Evolutionary conservation across 2,797 vertebrate genomes (phyloP), one percentile per base, ranked within the genome.

Genomic region (Anisognathus igniventris): DNA sequence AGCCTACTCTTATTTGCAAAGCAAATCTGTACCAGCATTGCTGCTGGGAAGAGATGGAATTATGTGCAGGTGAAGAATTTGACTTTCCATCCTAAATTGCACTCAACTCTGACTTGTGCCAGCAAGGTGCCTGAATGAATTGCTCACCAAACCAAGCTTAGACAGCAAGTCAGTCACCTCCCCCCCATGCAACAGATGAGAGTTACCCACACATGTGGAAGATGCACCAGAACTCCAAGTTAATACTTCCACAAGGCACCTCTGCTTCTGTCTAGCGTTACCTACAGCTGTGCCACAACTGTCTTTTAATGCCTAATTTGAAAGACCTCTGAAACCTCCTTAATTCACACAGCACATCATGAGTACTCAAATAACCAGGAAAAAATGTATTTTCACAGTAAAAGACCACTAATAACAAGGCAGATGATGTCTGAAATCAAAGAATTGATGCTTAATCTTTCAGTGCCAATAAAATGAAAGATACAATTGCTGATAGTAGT

Each of bases 1-100:
- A 87, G 78, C 42, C 62, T 25, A 25, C 39, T 71, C 9, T 28
- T 73, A 86, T 82, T 93, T 94, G 86, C 54, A 93, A 96, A 77
- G 75, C 84, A 94, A 91, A 96, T 90, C 58, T 48, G n/a, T 35
- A 73, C 42, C 81, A 54, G 40, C 1, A 0, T 10, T 40, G 57
- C 64, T 73, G n/a, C 61, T 81, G 51, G 68, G 35, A 66, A 94
- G 61, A 79, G 40, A 2, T 5, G 70, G 42, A 81, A 84, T 40
- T 30, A 12, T 1, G 12, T 21, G 33, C 80, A 85, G 86, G 86
- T 87, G 84, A 93, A 87, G 75, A 89, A 90, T 89, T 68, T 68
- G 48, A 86, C 67, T 91, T 70, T 70, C 57, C 67, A 67, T 31
- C 50, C 68, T 80, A 37, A 92, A 70, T 67, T 31, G 48, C 45